Conservation (phyloP, 2,113 vertebrate species). For the Aegypius monachus region DNA sequence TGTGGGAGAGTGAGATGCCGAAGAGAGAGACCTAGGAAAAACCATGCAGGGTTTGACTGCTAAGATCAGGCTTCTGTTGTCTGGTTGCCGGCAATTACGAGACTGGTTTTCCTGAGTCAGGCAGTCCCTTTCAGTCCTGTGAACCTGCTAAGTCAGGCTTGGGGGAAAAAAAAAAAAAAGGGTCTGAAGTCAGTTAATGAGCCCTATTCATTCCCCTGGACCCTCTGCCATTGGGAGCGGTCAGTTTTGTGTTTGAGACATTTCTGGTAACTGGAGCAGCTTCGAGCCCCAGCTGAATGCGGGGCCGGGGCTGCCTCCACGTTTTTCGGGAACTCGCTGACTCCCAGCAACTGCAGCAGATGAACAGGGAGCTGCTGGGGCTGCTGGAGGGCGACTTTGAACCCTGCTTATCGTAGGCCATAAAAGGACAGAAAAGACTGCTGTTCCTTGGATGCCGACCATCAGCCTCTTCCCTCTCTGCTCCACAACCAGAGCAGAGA, state of each 20-base stretch:
- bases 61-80: constrained; percentile 13
- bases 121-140: constrained; percentile 33
- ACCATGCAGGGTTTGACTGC: not conserved
- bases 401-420: not conserved
- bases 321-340: not conserved
- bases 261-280: constrained; percentile 31
- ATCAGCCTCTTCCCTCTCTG: not conserved
- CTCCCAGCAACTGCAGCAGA: not conserved
- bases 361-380: not conserved
- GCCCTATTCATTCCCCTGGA: constrained; percentile 26
- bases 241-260: constrained; percentile 18
- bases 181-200: constrained; percentile 45
- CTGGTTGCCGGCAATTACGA: not conserved
- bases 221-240: not conserved
- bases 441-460: not conserved
- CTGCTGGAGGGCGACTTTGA: not conserved
- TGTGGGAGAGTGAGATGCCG: not conserved
- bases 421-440: not conserved
- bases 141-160: constrained; percentile 53
- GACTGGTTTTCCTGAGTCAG: constrained; percentile 54
- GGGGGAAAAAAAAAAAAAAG: not conserved
- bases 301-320: not conserved
- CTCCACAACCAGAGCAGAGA: not conserved
- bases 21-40: not conserved
- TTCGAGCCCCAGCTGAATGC: not conserved